These are phyloP conservation scores for Hormaphis cornu DNA, from an alignment of 1,140 invertebrate species.

Conservation along the genomic window DNA sequence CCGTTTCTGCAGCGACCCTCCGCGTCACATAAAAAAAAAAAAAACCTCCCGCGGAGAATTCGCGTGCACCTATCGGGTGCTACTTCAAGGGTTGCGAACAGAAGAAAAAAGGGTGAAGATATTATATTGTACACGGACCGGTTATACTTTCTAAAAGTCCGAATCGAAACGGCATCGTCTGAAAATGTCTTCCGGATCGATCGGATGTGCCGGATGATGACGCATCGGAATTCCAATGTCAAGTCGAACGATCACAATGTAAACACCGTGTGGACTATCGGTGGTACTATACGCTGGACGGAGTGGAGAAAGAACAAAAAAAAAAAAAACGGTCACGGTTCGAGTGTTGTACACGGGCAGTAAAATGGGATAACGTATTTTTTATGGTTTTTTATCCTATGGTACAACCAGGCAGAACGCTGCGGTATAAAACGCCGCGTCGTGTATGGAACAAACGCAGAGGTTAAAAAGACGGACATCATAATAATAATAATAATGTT, in stretches of 20 bases:
- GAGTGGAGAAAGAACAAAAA: background rate
- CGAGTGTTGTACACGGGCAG: slow-evolving; percentile 18
- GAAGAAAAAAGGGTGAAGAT: slow-evolving; percentile 1
- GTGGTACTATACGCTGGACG: background rate
- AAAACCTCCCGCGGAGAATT: background rate
- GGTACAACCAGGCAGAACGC: too few species aligned
- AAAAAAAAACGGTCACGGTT: slow-evolving; percentile 25
- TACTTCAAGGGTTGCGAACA: background rate
- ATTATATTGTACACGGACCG: slow-evolving; percentile 9
- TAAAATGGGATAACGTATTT: slow-evolving; percentile 13
- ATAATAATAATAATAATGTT: too few species aligned
- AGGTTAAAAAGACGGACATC: slow-evolving; percentile 26
- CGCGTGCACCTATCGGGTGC: too few species aligned
- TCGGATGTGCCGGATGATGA: slow-evolving; percentile 21
- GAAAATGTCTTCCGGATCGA: too few species aligned
- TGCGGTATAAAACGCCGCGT: slow-evolving; percentile 6
- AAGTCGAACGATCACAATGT: slow-evolving; percentile 32
- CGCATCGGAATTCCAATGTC: slow-evolving; percentile 31
- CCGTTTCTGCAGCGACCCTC: background rate
- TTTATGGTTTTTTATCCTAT: slow-evolving; percentile 2
- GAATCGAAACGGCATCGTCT: background rate
- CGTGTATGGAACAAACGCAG: slow-evolving; percentile 11
- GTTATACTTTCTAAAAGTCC: background rate
- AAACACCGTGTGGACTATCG: slow-evolving; percentile 15
- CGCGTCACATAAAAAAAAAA: background rate